Percentiles rank a stretch among this genome's conserved stretches.
Conservation (phyloP, 1,140 invertebrate species). For the Latrodectus geometricus region DNA sequence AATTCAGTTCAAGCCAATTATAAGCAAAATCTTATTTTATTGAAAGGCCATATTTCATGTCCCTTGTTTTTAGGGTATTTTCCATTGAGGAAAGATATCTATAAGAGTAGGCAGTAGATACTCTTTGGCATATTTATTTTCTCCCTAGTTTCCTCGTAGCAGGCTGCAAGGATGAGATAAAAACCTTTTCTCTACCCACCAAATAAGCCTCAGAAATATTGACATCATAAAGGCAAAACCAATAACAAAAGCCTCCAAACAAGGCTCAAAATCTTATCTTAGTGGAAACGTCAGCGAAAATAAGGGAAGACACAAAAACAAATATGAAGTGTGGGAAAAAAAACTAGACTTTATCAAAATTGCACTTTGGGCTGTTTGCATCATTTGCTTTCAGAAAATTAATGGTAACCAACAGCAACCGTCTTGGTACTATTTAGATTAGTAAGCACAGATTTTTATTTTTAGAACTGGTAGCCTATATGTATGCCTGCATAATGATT, state of each 20-base stretch:
- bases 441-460: constrained; percentile 9
- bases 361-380: constrained; percentile 4
- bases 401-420: constrained; percentile 16
- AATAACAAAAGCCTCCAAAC: not conserved
- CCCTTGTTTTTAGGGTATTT: no score
- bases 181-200: constrained; percentile 10
- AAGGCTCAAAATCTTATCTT: constrained; percentile 7
- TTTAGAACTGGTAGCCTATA: not conserved
- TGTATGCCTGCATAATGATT: no score
- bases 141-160: constrained; percentile 16
- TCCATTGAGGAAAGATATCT: constrained; percentile 19
- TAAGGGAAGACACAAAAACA: not conserved
- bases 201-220: constrained; percentile 37
- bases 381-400: constrained; percentile 13
- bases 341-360: constrained; percentile 30
- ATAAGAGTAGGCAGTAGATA: not conserved
- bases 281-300: not conserved
- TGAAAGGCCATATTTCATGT: no score
- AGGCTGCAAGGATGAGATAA: constrained; percentile 43
- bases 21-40: no score
- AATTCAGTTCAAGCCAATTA: no score
- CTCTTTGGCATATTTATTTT: constrained; percentile 29
- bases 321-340: not conserved
- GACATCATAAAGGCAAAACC: constrained; percentile 32
- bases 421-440: constrained; percentile 1